A percentile compares a stretch with the other conserved stretches of the same genome.
phyloP scores from a whole-genome alignment of 2,888 invertebrate species.

The Boloria euphrosyne region DNA sequence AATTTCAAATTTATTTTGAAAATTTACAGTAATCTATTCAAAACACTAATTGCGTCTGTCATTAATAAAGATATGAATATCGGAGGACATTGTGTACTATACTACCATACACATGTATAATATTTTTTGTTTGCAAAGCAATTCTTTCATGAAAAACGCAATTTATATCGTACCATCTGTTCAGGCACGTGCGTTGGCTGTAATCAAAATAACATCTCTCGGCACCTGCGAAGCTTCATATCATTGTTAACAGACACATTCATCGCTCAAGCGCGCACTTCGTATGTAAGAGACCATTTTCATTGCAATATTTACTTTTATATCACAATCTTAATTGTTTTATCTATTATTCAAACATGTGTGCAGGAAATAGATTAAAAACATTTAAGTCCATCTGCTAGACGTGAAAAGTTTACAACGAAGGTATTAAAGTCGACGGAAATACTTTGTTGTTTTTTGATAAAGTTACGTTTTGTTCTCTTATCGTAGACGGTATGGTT shows the following conservation, averaged over 20 bases:
- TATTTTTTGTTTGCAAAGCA: background rate
- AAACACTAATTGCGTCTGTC: constrained; percentile 12
- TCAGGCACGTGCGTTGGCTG: constrained; percentile 51
- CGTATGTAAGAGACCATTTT: constrained; percentile 43
- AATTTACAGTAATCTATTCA: constrained; percentile 5
- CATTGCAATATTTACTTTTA: constrained; percentile 41
- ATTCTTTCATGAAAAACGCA: constrained; percentile 13
- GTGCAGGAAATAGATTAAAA: constrained; percentile 52
- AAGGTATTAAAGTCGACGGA: constrained; percentile 54
- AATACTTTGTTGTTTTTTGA: constrained; percentile 46
- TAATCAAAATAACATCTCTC: constrained; percentile 57
- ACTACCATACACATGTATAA: background rate
- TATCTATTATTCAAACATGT: constrained; percentile 59
- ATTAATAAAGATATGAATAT: constrained; percentile 12
- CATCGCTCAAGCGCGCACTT: constrained; percentile 57
- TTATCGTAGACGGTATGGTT: constrained; percentile 28
- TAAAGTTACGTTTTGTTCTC: constrained; percentile 46
- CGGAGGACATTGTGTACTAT: background rate
- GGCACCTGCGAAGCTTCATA: constrained; percentile 64
- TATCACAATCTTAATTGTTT: constrained; percentile 51
- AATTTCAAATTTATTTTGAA: constrained; percentile 2
- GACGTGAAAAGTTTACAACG: constrained; percentile 60
- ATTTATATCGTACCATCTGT: constrained; percentile 44
- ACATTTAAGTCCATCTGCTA: constrained; percentile 50
- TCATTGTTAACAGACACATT: constrained; percentile 65